Conservation (phyloP, 2,113 vertebrate species). For the Ailurus styani region DNA sequence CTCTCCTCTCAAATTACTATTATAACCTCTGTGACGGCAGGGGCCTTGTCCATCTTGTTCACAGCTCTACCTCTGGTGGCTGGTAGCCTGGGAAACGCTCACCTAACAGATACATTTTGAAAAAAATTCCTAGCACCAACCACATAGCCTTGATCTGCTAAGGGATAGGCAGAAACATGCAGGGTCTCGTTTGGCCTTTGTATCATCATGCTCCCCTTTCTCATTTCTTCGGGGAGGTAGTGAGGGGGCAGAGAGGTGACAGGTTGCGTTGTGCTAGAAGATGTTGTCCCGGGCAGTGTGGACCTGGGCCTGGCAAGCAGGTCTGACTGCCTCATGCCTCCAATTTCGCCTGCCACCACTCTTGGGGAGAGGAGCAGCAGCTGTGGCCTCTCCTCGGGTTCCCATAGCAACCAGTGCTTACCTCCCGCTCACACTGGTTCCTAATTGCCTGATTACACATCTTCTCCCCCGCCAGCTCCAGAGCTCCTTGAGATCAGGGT, state of each 20-base stretch:
- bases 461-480: slow-evolving; percentile 33
- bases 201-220: not conserved
- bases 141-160: not conserved
- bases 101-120: not conserved
- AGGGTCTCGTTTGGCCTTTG: not conserved
- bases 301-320: slow-evolving; percentile 30
- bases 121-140: not conserved
- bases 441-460: slow-evolving; percentile 73
- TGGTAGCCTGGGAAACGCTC: not conserved
- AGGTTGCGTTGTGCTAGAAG: not conserved
- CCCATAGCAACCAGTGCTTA: slow-evolving; percentile 73
- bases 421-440: slow-evolving; percentile 66
- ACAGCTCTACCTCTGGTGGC: not conserved
- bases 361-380: slow-evolving; percentile 64
- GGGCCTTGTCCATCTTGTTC: not conserved
- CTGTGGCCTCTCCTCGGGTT: slow-evolving; percentile 70
- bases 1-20: slow-evolving; percentile 8
- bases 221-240: not conserved
- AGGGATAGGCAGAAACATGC: not conserved
- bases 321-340: not conserved
- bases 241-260: not conserved
- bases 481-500: slow-evolving; percentile 67
- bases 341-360: slow-evolving; percentile 47
- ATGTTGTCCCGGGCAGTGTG: not conserved
- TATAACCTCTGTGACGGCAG: not conserved